A percentile compares a stretch with the other conserved stretches of the same genome.
Conservation (phyloP, 2,797 vertebrate genomes). For the Apogon hyalosoma region DNA sequence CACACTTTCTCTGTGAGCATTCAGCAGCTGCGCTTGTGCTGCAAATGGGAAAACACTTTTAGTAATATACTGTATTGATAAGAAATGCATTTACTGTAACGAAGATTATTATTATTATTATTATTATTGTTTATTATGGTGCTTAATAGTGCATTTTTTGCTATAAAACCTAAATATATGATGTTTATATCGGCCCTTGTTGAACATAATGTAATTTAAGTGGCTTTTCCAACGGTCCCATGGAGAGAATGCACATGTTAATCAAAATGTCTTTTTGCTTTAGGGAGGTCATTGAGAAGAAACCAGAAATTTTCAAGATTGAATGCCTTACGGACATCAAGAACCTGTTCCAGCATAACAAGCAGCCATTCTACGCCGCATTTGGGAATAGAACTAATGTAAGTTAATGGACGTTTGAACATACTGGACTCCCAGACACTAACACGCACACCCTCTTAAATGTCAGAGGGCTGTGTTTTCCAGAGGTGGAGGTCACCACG, state of each 20-base stretch:
- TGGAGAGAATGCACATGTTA: constrained; percentile 6
- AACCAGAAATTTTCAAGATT: constrained; percentile 99
- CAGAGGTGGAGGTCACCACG: constrained; percentile 32
- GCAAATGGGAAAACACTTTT: too few relatives aligned
- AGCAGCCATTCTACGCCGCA: constrained; percentile 96
- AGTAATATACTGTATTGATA: too few relatives aligned
- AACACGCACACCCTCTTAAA: constrained; percentile 20
- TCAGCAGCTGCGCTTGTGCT: too few relatives aligned
- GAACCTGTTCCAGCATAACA: constrained; percentile 93
- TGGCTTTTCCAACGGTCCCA: too few relatives aligned
- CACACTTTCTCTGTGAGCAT: too few relatives aligned
- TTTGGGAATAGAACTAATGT: constrained; percentile 98
- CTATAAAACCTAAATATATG: too few relatives aligned
- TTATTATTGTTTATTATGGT: too few relatives aligned
- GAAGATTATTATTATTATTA: too few relatives aligned
- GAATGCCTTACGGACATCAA: constrained; percentile 98
- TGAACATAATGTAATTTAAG: too few relatives aligned
- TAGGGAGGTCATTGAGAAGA: constrained; percentile 99
- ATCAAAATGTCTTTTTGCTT: constrained; percentile 49
- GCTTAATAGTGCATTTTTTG: too few relatives aligned
- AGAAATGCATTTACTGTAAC: too few relatives aligned
- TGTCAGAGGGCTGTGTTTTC: constrained; percentile 33
- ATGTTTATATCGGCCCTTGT: too few relatives aligned
- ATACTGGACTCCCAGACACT: constrained; percentile 52
- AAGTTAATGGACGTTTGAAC: constrained; percentile 82